Evolutionary conservation across 2,888 invertebrate species (phyloP).

Genomic region (Agriopis aurantiaria): DNA sequence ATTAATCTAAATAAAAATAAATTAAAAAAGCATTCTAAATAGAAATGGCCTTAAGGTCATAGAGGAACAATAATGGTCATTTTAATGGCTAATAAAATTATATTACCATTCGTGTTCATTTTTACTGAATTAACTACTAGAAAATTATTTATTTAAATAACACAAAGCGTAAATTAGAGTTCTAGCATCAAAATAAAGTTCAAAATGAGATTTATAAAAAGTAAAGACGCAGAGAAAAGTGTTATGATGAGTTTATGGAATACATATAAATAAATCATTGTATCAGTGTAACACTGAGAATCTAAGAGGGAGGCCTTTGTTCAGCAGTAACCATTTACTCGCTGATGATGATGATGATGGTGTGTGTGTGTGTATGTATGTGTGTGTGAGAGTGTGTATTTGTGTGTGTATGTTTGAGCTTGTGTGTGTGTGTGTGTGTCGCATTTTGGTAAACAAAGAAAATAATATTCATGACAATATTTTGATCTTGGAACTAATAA

Average conservation of each 20-base stretch:
- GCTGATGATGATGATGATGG: too few relatives aligned
- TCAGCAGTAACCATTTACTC: too few relatives aligned
- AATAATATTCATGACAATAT: too few relatives aligned
- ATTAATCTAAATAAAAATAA: slow-evolving; percentile 23
- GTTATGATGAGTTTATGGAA: neutral
- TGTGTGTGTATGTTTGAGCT: too few relatives aligned
- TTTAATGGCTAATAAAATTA: slow-evolving; percentile 58
- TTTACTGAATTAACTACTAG: slow-evolving; percentile 20
- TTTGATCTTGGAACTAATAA: too few relatives aligned
- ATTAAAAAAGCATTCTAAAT: slow-evolving; percentile 3
- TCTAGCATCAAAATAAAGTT: neutral
- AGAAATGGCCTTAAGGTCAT: slow-evolving; percentile 18
- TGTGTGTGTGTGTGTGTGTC: too few relatives aligned
- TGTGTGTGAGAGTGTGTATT: too few relatives aligned
- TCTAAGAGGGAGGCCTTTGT: too few relatives aligned
- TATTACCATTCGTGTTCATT: slow-evolving; percentile 53
- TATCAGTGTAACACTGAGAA: neutral
- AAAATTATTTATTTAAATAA: slow-evolving; percentile 17
- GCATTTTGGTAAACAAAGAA: too few relatives aligned
- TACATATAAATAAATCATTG: neutral
- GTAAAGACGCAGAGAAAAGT: slow-evolving; percentile 10
- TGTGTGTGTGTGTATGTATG: too few relatives aligned
- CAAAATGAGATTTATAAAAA: slow-evolving; percentile 6
- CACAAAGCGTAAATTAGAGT: slow-evolving; percentile 5
- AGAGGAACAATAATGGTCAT: slow-evolving; percentile 49